These are phyloP conservation scores for Sinosuthora webbiana DNA, from an alignment of 2,113 vertebrate genomes.

Conservation along the genomic window DNA sequence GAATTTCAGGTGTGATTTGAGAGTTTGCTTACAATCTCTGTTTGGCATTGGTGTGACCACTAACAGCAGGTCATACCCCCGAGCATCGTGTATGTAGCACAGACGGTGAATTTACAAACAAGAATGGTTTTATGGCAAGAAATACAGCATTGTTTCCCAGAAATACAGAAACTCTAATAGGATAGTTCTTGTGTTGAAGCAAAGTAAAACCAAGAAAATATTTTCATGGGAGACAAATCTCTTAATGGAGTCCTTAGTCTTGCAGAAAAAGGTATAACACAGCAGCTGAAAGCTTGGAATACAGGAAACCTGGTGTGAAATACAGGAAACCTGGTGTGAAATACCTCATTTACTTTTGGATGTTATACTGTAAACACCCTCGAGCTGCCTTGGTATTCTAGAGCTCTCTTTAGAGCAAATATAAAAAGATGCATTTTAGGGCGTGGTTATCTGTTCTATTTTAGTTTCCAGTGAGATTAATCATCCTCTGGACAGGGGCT, in stretches of 20 bases:
- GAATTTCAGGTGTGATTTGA: neutral
- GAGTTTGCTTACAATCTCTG: neutral
- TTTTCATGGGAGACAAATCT: neutral
- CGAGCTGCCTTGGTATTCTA: neutral
- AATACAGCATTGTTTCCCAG: neutral
- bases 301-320: neutral
- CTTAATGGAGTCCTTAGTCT: neutral
- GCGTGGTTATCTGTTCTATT: neutral
- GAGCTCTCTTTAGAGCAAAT: neutral
- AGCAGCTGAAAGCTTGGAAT: neutral
- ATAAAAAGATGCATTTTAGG: neutral
- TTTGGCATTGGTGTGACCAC: neutral
- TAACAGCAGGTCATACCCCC: neutral
- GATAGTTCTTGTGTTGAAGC: neutral
- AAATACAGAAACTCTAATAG: neutral
- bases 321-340: neutral
- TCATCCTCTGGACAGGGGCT: neutral
- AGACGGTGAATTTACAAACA: neutral
- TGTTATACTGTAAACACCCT: neutral
- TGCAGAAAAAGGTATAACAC: neutral
- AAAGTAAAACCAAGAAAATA: neutral
- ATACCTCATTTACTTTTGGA: neutral
- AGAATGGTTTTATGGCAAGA: neutral
- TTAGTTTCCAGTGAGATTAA: neutral
- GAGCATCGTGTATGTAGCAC: fast-evolving